phyloP scores from a whole-genome alignment of 2,888 invertebrate species.

The Litoditis marina region DNA sequence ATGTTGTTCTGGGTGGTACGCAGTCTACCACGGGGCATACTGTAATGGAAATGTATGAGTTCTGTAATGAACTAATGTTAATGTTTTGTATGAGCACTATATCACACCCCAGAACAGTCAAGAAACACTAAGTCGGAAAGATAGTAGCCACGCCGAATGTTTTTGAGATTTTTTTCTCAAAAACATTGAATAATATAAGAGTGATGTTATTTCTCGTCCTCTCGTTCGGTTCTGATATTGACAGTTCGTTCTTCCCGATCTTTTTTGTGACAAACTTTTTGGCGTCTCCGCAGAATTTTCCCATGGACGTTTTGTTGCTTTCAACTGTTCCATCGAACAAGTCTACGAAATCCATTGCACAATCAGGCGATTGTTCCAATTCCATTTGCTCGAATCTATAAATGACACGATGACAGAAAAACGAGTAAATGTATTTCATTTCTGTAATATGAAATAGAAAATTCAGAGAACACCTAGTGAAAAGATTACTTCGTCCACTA shows the following conservation, averaged over 20 bases:
- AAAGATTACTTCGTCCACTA: neutral
- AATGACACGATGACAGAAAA: too few species aligned
- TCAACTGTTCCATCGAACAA: slow-evolving; percentile 41
- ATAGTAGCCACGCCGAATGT: neutral
- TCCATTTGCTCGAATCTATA: slow-evolving; percentile 45
- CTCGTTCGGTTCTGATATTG: neutral
- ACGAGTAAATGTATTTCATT: too few species aligned
- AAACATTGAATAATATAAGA: neutral
- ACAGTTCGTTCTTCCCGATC: too few species aligned
- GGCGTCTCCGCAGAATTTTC: slow-evolving; percentile 44
- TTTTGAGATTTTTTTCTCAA: neutral
- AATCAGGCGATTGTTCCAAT: slow-evolving; percentile 29
- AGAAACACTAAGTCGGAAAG: too few species aligned
- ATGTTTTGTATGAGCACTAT: too few species aligned
- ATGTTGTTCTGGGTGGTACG: slow-evolving; percentile 31
- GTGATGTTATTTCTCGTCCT: neutral
- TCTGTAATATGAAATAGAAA: too few species aligned
- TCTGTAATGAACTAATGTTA: too few species aligned
- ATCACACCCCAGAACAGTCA: too few species aligned
- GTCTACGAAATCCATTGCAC: slow-evolving; percentile 52
- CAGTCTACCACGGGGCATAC: slow-evolving; percentile 34
- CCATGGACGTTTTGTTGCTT: slow-evolving; percentile 24
- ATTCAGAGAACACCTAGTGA: neutral
- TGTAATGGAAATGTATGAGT: slow-evolving; percentile 18
- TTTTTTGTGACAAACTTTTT: slow-evolving; percentile 1